Conservation (phyloP, 2,113 vertebrate genomes). For the Lepisosteus oculatus region DNA sequence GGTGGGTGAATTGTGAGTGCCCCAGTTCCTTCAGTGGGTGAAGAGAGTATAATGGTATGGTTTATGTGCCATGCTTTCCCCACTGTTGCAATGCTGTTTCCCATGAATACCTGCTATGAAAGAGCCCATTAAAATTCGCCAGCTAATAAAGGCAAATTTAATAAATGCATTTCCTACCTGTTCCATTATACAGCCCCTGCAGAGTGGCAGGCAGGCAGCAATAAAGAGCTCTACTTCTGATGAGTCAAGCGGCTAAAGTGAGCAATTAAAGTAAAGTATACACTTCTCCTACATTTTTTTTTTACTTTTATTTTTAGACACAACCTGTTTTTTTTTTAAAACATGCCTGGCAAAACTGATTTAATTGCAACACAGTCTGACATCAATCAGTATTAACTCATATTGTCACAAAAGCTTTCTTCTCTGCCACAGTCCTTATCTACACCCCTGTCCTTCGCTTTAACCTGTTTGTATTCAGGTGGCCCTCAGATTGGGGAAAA, state of each 20-base stretch:
- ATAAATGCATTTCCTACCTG: constrained; percentile 9
- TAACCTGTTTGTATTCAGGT: too few relatives aligned
- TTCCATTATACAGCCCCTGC: constrained; percentile 2
- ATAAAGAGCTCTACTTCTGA: constrained; percentile 1
- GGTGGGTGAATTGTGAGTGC: too few relatives aligned
- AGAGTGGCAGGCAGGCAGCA: neutral
- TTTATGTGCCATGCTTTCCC: neutral
- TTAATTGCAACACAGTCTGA: too few relatives aligned
- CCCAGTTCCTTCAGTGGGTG: too few relatives aligned
- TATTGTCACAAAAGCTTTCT: too few relatives aligned
- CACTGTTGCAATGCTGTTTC: neutral
- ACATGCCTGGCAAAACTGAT: too few relatives aligned
- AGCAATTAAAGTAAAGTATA: constrained; percentile 1
- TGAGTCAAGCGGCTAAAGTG: neutral
- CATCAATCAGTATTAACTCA: too few relatives aligned
- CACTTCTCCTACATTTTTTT: neutral
- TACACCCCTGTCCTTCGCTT: too few relatives aligned
- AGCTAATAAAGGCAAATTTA: constrained; percentile 5
- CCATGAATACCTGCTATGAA: neutral
- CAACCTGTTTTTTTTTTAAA: neutral
- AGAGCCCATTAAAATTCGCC: neutral
- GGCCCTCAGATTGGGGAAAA: too few relatives aligned
- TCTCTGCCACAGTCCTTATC: too few relatives aligned
- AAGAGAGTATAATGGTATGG: too few relatives aligned
- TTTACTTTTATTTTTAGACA: constrained; percentile 3